Base-by-base conservation (phyloP, 2,113 vertebrate genomes). In the Phyllopteryx taeniolatus region DNA sequence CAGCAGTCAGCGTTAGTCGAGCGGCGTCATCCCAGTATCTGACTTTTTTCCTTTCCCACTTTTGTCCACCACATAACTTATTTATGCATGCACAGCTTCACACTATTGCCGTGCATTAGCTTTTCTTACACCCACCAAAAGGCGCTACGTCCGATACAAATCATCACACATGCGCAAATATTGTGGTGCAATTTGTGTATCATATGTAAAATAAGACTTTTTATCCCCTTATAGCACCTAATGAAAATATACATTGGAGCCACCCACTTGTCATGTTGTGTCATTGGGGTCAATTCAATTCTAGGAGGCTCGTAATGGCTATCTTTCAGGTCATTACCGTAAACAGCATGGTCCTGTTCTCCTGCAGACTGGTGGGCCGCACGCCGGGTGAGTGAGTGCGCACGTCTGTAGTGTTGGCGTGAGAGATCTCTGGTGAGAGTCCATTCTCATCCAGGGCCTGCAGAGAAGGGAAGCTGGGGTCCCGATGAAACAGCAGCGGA, bases 291-390 rank as follows among this genome's bases (percentile, higher is more conserved):
- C n/a, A 31, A 11, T 31, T 17, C 20, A 31, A 10, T 49, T 27
- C 43, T 13, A 15, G 8, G n/a, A 43, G 20, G 39, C 39, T 44
- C 4, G 7, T 65, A 5, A 15, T 46, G 20, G 22, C 11, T 13
- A 42, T 22, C 22, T 69, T 65, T 51, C 47, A 53, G 44, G 31
- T 10, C 66, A 11, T 75, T 95, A 98, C 98, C 94, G 90, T 99
- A 63, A 99, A 99, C 63, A 99, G 90, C 98, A 99, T 99, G 31
- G 97, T 98, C 84, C 97, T 93, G 91, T 99, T 99, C 85, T 95
- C 96, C 83, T 94, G 94, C 15, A 97, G 94, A 76, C 96, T 96
- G 69, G 95, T 97, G 12, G 97, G 96, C 87, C 95, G 95, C 14
- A 99, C 95, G 22, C 94, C 90, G 11, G 68, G 84, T 54, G 80